Evolutionary conservation across 2,888 invertebrate species (phyloP), one percentile per base, ranked within the genome.

Genomic region (Anagyrus pseudococci): DNA sequence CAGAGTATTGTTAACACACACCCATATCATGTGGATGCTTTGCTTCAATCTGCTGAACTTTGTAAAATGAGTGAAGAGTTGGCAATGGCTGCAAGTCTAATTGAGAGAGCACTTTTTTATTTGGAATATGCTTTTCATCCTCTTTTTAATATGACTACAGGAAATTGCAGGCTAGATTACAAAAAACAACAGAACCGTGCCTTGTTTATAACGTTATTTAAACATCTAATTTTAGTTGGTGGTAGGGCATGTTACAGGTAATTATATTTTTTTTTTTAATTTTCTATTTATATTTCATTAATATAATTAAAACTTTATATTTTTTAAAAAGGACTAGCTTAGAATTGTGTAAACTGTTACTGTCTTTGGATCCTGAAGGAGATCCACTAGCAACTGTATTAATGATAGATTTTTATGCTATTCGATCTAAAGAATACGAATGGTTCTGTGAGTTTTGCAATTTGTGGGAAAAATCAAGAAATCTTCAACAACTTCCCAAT

Each of bases 401-500:
- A 58, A 84, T 89, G 72, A 84, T 95, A 26, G 95, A 95, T 80
- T 92, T 91, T 75, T 93, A 93, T 77, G 93, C 94, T 1, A 75
- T 95, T 49, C 85, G 91, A 66, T 86, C 89, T 52, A 85, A 85
- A 61, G 90, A 94, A 81, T 90, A 88, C 74, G 82, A 84, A 19
- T 94, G 92, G 89, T 82, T 93, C 15, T 81, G 83, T 75, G 79
- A 87, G 74, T 84, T 84, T 64, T 85, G 82, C 62, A 82, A 84
- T 46, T 84, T 86, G 67, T 88, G 86, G 84, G 87, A 89, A 70
- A 75, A 72, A 4, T 78, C 83, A 52, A 86, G 89, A 70, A 92
- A 92, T 81, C 81, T 93, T 47, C 86, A 88, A 43, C 91, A 92
- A 77, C 82, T 96, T 63, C 95, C 95, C n/a, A 95, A 94, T 78